Evolutionary conservation across 2,888 invertebrate genomes (phyloP).

Genomic region (Eucera pruinosa): DNA sequence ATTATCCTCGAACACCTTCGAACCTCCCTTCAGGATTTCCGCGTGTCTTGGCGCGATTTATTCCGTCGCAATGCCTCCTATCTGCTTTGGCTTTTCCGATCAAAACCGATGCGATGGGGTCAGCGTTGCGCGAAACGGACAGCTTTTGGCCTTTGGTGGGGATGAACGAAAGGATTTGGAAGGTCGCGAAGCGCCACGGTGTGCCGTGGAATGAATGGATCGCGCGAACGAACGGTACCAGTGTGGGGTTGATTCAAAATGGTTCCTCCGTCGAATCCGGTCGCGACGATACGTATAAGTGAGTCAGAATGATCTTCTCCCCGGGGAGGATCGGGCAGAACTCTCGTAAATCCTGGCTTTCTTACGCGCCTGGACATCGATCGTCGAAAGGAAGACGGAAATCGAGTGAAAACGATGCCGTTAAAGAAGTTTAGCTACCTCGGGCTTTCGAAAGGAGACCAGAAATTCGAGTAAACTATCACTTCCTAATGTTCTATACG

Average conservation of each 20-base stretch:
- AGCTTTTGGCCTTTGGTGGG: neutral
- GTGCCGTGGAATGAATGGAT: conserved; percentile 26
- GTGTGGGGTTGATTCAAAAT: conserved; percentile 47
- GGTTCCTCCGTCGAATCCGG: conserved; percentile 35
- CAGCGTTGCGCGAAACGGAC: neutral
- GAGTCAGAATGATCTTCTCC: conserved; percentile 15
- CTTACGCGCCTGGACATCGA: conserved; percentile 15
- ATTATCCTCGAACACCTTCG: conserved; percentile 63
- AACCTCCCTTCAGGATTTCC: conserved; percentile 41
- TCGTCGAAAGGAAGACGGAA: conserved; percentile 16
- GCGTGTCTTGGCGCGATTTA: conserved; percentile 37
- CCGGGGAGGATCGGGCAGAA: neutral
- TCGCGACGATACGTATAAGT: conserved; percentile 19
- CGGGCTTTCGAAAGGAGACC: neutral
- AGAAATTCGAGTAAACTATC: neutral
- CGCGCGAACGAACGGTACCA: conserved; percentile 1
- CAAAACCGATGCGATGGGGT: neutral
- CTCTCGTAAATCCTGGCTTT: conserved; percentile 26
- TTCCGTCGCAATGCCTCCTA: neutral
- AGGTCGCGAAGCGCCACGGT: conserved; percentile 17
- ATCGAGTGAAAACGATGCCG: conserved; percentile 8
- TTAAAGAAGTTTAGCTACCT: conserved; percentile 4
- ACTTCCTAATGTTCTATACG: no score
- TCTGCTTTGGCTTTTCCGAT: neutral
- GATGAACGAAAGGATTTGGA: neutral